These are phyloP conservation scores for Anolis carolinensis DNA, from an alignment of 2,113 vertebrate genomes.

Conservation along the genomic window DNA sequence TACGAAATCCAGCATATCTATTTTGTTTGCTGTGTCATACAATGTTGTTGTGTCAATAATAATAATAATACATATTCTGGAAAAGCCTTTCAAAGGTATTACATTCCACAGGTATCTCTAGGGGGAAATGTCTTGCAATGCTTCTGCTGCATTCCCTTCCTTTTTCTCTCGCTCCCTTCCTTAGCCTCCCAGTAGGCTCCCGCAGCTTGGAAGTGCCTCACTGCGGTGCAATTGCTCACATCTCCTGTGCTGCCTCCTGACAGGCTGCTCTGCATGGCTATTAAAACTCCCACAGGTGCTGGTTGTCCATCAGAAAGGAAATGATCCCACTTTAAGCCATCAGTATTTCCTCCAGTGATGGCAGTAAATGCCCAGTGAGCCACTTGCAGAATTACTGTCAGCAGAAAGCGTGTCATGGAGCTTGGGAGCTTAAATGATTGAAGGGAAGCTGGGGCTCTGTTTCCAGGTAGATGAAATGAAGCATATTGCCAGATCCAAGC, in stretches of 20 bases:
- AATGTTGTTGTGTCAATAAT: too few relatives aligned
- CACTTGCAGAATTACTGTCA: conserved; percentile 69
- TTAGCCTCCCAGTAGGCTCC: background rate
- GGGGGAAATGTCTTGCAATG: background rate
- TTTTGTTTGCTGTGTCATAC: too few relatives aligned
- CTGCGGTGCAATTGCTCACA: conserved; percentile 12
- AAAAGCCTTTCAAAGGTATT: background rate
- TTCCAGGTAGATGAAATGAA: conserved; percentile 65
- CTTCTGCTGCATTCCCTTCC: background rate
- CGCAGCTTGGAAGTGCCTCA: background rate
- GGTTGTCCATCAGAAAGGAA: conserved; percentile 70
- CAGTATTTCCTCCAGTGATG: conserved; percentile 67
- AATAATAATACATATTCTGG: conserved; percentile 34
- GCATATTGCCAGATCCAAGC: conserved; percentile 26
- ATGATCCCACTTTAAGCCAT: conserved; percentile 74
- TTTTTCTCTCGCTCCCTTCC: background rate
- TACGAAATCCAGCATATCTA: too few relatives aligned
- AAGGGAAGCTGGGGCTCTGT: conserved; percentile 62
- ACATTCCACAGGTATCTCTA: accelerated
- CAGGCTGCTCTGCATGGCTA: conserved; percentile 40
- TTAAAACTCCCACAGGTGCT: conserved; percentile 66
- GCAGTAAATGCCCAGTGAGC: conserved; percentile 58
- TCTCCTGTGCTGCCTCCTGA: background rate
- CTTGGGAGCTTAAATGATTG: conserved; percentile 69
- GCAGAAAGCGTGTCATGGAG: conserved; percentile 66